These are phyloP conservation scores for Stegophylla sp. DNA, from an alignment of 2,888 invertebrate species.

Conservation along the genomic window DNA sequence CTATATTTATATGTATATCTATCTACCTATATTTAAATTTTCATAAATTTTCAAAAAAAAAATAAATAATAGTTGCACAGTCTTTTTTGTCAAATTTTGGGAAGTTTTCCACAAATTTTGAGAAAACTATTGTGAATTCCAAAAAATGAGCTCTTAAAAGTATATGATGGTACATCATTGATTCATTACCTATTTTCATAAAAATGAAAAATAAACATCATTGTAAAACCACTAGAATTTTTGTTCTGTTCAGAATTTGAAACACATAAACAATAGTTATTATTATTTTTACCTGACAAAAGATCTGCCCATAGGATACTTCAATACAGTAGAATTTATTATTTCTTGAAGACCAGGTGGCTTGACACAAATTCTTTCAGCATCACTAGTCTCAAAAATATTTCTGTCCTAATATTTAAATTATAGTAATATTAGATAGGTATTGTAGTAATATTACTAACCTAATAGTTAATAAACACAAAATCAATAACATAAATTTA, in stretches of 20 bases:
- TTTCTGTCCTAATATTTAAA: conserved; percentile 74
- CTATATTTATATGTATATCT: no score
- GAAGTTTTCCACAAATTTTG: no score
- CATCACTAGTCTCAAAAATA: conserved; percentile 62
- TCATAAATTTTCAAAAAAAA: no score
- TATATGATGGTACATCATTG: not conserved
- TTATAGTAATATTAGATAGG: not conserved
- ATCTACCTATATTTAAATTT: no score
- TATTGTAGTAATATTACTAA: no score
- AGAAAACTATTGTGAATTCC: no score
- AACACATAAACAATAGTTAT: not conserved
- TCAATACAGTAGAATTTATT: conserved; percentile 76
- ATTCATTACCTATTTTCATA: not conserved
- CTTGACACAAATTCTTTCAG: conserved; percentile 70
- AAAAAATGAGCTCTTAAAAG: no score
- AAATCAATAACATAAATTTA: conserved; percentile 56
- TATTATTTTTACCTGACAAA: conserved; percentile 76
- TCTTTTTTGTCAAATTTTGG: no score
- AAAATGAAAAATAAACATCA: not conserved
- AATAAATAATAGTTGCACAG: no score
- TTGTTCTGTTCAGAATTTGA: not conserved
- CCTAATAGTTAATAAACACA: not conserved
- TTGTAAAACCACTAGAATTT: not conserved
- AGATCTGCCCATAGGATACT: conserved; percentile 77
- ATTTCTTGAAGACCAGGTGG: conserved; percentile 84